These are phyloP conservation scores for Coleophora deauratella DNA, from an alignment of 2,888 invertebrate genomes.

Conservation along the genomic window DNA sequence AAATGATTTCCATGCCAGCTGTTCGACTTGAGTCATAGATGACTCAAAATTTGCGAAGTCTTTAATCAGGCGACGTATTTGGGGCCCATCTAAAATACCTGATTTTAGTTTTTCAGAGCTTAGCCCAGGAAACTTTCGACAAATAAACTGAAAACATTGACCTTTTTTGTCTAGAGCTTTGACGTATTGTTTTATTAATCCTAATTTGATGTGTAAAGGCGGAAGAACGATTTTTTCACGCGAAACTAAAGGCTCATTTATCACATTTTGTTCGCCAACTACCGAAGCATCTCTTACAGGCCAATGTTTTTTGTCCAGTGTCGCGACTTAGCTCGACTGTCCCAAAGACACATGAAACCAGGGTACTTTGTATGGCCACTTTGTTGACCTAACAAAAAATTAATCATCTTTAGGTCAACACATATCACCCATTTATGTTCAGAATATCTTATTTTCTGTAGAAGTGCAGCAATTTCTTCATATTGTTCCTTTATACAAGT, in stretches of 20 bases:
- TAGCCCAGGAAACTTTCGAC: conserved; percentile 5
- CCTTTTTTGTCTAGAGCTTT: conserved; percentile 7
- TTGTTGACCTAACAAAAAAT: conserved; percentile 12
- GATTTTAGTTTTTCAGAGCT: conserved; percentile 13
- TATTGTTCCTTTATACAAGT: too few relatives aligned
- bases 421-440: conserved; percentile 9
- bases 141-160: conserved; percentile 4
- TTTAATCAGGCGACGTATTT: conserved; percentile 3
- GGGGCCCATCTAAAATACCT: conserved; percentile 9
- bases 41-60: conserved; percentile 6
- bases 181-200: conserved; percentile 10
- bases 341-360: conserved; percentile 13
- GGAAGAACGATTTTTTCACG: conserved; percentile 10
- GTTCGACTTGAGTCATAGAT: conserved; percentile 6
- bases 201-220: conserved; percentile 10
- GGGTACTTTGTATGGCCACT: conserved; percentile 11
- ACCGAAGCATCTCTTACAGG: not conserved
- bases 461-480: too few relatives aligned
- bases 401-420: conserved; percentile 13
- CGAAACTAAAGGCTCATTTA: conserved; percentile 8
- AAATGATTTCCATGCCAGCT: conserved; percentile 5
- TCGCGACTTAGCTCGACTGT: conserved; percentile 10
- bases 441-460: conserved; percentile 5
- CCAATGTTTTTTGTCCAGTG: conserved; percentile 5
- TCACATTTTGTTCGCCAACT: conserved; percentile 10